Evolutionary conservation across 1,140 invertebrate species (phyloP).

Genomic region (Augochlora pura): DNA sequence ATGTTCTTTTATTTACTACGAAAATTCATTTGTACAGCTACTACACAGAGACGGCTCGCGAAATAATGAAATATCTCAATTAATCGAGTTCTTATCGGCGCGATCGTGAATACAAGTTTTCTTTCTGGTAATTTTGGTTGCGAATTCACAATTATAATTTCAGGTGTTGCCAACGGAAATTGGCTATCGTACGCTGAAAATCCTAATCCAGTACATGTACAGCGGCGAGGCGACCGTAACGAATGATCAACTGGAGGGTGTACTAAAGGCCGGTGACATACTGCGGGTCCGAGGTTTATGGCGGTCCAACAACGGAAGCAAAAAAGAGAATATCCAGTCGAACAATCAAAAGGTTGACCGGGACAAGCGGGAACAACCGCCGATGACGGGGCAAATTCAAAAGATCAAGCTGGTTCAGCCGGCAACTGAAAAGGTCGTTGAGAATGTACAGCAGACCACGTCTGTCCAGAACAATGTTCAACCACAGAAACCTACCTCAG

Average conservation of each 20-base stretch:
- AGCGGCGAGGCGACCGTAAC: constrained; percentile 91
- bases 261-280: constrained; percentile 89
- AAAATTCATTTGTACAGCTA: too few relatives aligned
- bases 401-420: constrained; percentile 78
- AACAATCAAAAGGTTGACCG: constrained; percentile 75
- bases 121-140: too few relatives aligned
- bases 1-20: too few relatives aligned
- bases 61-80: too few relatives aligned
- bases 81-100: not conserved
- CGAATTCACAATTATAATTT: constrained; percentile 5
- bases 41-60: too few relatives aligned
- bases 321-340: constrained; percentile 78
- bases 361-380: constrained; percentile 71
- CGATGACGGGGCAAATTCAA: constrained; percentile 74
- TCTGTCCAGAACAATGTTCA: constrained; percentile 52
- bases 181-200: constrained; percentile 88
- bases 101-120: too few relatives aligned
- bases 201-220: constrained; percentile 93
- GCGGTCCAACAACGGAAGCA: constrained; percentile 81
- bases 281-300: constrained; percentile 88
- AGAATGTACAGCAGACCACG: constrained; percentile 58
- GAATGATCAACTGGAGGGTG: constrained; percentile 89
- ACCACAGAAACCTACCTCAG: constrained; percentile 54
- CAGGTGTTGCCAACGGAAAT: constrained; percentile 90
- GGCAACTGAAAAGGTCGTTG: constrained; percentile 66